phyloP scores from a whole-genome alignment of 2,888 invertebrate species.

The Aradus depressus region DNA sequence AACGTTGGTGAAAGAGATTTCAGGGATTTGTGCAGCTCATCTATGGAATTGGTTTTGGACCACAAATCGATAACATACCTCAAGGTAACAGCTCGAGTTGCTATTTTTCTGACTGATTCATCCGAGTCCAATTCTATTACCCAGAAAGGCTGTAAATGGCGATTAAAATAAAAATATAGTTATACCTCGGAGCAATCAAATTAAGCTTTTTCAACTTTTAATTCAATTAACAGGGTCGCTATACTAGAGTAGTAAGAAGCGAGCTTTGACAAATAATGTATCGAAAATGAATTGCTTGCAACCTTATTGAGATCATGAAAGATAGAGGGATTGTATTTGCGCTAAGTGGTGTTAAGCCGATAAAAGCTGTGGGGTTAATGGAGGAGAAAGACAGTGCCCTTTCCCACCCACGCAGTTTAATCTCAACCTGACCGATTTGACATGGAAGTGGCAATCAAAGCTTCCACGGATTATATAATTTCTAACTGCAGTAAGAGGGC shows the following conservation, averaged over 20 bases:
- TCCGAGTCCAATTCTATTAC: constrained; percentile 66
- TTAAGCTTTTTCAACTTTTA: neutral
- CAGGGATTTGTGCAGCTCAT: constrained; percentile 53
- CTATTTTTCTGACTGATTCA: constrained; percentile 54
- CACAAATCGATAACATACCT: constrained; percentile 72
- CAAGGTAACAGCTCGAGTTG: constrained; percentile 68
- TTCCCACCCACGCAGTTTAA: too few relatives aligned
- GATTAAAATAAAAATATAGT: neutral
- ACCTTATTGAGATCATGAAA: too few relatives aligned
- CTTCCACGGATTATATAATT: too few relatives aligned
- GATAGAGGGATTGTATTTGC: too few relatives aligned
- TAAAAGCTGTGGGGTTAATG: too few relatives aligned
- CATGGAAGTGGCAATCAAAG: too few relatives aligned
- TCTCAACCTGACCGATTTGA: too few relatives aligned
- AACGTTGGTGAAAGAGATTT: constrained; percentile 45
- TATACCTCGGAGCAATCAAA: neutral
- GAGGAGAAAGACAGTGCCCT: too few relatives aligned
- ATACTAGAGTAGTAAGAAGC: neutral
- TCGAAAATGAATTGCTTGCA: too few relatives aligned
- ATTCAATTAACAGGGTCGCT: neutral
- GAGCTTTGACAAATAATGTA: neutral
- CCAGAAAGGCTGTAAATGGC: constrained; percentile 64
- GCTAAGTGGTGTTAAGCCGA: too few relatives aligned
- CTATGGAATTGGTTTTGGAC: constrained; percentile 50
- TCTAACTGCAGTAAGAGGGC: too few relatives aligned